Conservation (phyloP, 2,888 invertebrate genomes). For the Tetheella fluctuosa region DNA sequence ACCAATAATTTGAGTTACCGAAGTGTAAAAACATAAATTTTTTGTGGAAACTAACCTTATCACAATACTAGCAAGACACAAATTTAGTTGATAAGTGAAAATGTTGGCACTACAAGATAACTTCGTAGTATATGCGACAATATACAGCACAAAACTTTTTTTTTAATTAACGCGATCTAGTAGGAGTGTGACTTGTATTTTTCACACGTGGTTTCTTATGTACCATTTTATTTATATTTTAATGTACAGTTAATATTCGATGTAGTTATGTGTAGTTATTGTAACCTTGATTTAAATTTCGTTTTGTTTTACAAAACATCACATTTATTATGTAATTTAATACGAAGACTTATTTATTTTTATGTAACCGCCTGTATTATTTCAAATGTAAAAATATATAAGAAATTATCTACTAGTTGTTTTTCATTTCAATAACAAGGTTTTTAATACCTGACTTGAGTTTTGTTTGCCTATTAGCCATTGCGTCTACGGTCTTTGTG, state of each 20-base stretch:
- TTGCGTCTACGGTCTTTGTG: too few relatives aligned
- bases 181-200: neutral
- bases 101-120: constrained; percentile 24
- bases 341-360: constrained; percentile 75
- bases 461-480: too few relatives aligned
- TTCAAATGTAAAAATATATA: constrained; percentile 82
- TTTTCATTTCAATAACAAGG: constrained; percentile 38
- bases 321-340: constrained; percentile 55
- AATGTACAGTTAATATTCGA: constrained; percentile 29
- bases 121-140: neutral
- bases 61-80: constrained; percentile 30
- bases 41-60: neutral
- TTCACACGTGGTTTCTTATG: neutral
- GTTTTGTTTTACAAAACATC: constrained; percentile 50
- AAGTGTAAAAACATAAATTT: neutral
- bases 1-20: neutral
- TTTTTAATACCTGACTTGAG: neutral
- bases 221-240: constrained; percentile 9
- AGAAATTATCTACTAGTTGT: constrained; percentile 65
- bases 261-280: constrained; percentile 23
- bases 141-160: constrained; percentile 9
- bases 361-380: constrained; percentile 83
- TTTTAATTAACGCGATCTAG: neutral
- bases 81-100: constrained; percentile 37
- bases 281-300: constrained; percentile 20